A percentile compares a stretch with the other conserved stretches of the same genome.
These are phyloP conservation scores for Hecatera dysodea DNA, from an alignment of 2,888 invertebrate genomes.

Conservation along the genomic window DNA sequence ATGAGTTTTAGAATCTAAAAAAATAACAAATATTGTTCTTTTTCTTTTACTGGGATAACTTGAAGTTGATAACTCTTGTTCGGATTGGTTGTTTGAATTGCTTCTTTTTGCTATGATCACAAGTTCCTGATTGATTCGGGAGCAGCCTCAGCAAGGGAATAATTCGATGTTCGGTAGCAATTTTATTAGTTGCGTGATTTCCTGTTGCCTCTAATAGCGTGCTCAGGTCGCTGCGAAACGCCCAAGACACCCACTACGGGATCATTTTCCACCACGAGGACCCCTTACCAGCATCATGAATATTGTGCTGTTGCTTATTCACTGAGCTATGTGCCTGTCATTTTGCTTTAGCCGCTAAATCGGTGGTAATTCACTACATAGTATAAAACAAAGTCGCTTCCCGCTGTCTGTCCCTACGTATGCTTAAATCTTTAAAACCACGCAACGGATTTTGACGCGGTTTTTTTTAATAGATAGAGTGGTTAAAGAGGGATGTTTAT, in stretches of 20 bases:
- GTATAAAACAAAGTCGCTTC: too few species aligned
- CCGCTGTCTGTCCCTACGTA: too few species aligned
- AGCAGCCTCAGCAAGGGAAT: neutral
- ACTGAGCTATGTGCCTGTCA: slow-evolving; percentile 10
- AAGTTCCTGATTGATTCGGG: neutral
- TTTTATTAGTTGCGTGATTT: neutral
- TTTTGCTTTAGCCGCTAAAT: neutral
- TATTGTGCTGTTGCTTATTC: neutral
- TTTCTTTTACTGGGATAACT: slow-evolving; percentile 1
- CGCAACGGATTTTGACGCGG: too few species aligned
- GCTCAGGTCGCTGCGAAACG: neutral
- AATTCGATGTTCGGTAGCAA: neutral
- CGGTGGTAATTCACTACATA: too few species aligned
- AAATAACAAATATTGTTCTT: neutral
- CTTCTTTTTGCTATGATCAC: neutral
- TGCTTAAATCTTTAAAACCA: too few species aligned
- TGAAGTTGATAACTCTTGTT: neutral
- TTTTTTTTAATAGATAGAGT: too few species aligned
- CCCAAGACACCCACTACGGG: neutral
- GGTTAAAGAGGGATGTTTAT: too few species aligned
- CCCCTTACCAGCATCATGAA: neutral
- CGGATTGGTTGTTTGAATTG: neutral
- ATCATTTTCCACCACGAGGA: neutral
- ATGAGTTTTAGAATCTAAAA: slow-evolving; percentile 37
- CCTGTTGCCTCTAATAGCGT: neutral